A percentile compares a stretch with the other conserved stretches of the same genome.
phyloP scores from a whole-genome alignment of 2,113 vertebrate species.

The Osmerus mordax region DNA sequence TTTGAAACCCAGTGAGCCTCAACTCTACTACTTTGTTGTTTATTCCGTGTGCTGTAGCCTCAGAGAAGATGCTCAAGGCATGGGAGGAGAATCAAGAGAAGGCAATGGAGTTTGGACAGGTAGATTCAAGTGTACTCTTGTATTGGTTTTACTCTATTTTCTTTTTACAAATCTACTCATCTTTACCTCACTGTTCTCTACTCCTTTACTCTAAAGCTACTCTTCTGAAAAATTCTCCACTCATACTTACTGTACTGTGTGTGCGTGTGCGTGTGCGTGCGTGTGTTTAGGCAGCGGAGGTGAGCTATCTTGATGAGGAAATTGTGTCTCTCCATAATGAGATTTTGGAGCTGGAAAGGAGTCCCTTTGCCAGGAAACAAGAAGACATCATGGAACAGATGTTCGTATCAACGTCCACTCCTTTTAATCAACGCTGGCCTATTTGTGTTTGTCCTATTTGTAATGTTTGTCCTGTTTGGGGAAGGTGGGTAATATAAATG shows the following conservation, averaged over 20 bases:
- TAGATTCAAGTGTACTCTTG: slow-evolving; percentile 2
- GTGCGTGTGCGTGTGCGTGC: not conserved
- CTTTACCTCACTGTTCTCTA: not conserved
- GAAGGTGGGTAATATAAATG: not conserved
- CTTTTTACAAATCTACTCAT: no score
- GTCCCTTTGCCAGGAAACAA: slow-evolving; percentile 88
- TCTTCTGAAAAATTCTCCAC: not conserved
- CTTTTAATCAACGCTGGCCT: not conserved
- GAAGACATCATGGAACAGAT: slow-evolving; percentile 92
- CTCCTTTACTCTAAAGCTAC: not conserved
- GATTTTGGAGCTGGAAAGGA: slow-evolving; percentile 95
- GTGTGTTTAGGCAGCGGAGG: slow-evolving; percentile 81
- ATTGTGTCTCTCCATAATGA: slow-evolving; percentile 93
- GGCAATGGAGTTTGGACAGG: slow-evolving; percentile 83
- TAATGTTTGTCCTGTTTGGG: not conserved
- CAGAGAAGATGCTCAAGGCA: slow-evolving; percentile 94
- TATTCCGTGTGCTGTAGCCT: slow-evolving; percentile 70
- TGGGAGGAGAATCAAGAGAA: slow-evolving; percentile 97
- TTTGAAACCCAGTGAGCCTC: no score
- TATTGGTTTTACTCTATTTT: no score
- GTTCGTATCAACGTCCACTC: slow-evolving; percentile 67
- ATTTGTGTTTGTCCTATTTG: not conserved
- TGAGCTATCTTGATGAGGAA: slow-evolving; percentile 90
- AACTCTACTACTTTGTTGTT: no score
- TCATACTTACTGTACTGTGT: not conserved